Evolutionary conservation across 2,888 invertebrate species (phyloP), one percentile per base, ranked within the genome.

Genomic region (Cryptosula pallasiana): DNA sequence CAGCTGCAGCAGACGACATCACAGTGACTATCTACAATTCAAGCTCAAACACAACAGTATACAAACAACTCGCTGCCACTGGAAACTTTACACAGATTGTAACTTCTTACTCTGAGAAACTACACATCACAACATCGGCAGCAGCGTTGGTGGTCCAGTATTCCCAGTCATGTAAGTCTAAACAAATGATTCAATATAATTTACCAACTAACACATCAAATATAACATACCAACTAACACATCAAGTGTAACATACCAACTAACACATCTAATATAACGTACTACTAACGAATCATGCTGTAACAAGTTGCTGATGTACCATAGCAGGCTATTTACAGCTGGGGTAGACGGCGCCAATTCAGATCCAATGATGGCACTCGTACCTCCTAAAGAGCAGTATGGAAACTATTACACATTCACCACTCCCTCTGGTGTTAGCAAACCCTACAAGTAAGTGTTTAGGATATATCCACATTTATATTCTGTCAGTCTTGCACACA

Each of bases 341-440:
- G 27, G 27, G n/a, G 63, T 34, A 13, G 63, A 63, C 34, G 32
- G n/a, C n/a, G 63, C 63, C 32, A 5, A 63, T 5, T 63, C 63
- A 25, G 63, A 63, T 27, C 63, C 63, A 25, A 63, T 63, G 63
- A 63, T 63, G 63, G 63, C 63, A 2, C 9, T 63, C 3, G 63
- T 63, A 20, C 63, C 63, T 9, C 63, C 63, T 5, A 63, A 63
- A n/a, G 63, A 63, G 32, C 63, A 63, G 63, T 63, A 63, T 63
- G 63, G 63, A 32, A 63, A 63, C 63, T 63, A 63, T 32, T 63
- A 63, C 63, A 63, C 63, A 20, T 63, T 63, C 34, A 63, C 63
- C n/a, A 63, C 63, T 23, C 63, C 63, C 32, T 29, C 20, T 9
- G 63, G 63, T 2, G 63, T 63, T 32, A 63, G 63, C 27, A 16